phyloP scores from a whole-genome alignment of 2,797 vertebrate species.

The Nyctibius grandis region DNA sequence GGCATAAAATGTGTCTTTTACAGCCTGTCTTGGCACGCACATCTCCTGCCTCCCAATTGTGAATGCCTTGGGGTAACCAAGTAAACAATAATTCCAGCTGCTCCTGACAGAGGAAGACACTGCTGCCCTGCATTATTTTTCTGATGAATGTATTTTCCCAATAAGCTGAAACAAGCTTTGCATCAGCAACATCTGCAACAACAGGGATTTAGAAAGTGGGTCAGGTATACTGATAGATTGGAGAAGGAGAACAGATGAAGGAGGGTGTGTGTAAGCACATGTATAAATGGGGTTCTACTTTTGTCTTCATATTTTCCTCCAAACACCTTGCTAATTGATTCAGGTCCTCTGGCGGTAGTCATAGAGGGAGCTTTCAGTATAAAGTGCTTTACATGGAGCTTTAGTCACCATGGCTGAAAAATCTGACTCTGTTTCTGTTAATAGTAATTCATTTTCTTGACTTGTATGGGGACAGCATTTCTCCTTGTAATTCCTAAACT shows the following conservation, averaged over 20 bases:
- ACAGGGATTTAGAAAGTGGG: slow-evolving; percentile 50
- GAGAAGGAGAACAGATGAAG: not conserved
- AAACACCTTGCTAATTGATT: not conserved
- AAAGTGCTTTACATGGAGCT: not conserved
- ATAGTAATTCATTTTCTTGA: not conserved
- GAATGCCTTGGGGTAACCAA: slow-evolving; percentile 57
- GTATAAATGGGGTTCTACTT: not conserved
- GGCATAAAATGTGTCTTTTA: slow-evolving; percentile 58
- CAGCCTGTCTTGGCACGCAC: slow-evolving; percentile 32
- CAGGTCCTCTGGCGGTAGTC: not conserved
- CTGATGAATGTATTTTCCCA: slow-evolving; percentile 51
- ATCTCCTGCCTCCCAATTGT: slow-evolving; percentile 55
- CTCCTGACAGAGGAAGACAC: slow-evolving; percentile 46
- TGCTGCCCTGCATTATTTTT: slow-evolving; percentile 50
- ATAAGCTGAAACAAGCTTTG: slow-evolving; percentile 37
- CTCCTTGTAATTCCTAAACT: not conserved
- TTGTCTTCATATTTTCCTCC: not conserved
- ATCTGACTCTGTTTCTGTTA: not conserved
- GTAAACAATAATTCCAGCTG: slow-evolving; percentile 65
- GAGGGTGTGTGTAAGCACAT: not conserved
- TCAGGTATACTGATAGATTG: slow-evolving; percentile 34
- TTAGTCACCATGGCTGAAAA: not conserved
- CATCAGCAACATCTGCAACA: slow-evolving; percentile 56
- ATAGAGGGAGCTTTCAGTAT: not conserved
- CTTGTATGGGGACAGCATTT: not conserved